Base-by-base conservation (phyloP, 2,797 vertebrate genomes). In the Ptychobarbus kaznakovi region DNA sequence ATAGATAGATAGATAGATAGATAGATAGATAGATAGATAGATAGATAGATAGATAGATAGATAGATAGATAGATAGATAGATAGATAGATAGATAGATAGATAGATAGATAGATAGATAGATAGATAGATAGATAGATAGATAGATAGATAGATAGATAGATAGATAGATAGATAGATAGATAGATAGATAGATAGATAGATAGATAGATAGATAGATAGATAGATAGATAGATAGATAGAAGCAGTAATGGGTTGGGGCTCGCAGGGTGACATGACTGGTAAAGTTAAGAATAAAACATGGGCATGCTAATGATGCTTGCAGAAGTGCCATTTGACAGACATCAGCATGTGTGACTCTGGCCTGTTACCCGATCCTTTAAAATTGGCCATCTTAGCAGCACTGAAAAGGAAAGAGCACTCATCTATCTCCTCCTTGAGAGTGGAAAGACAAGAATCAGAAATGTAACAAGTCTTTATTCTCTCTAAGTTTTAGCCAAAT, bases 261-360 rank as follows among this genome's bases (percentile, higher is more conserved):
- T 84, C 80, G 58, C 42, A 68, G 82, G 68, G 86, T 84, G 88
- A 89, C 89, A 58, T 83, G 90, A 92, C 91, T 90, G 89, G 87
- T 89, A 44, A 84, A 92, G 95, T 94, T 94, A 95, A 94, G 95
- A 94, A 90, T 95, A 94, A 94, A 94, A 94, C 92, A 44, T 87
- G 84, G 92, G 90, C 92, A 92, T 94, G 93, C 93, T 96, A 95
- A 96, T 94, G 94, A 96, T 96, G 96, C 92, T 94, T 95, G 95
- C 96, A 96, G 94, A 96, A 95, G 93, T 93, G 91, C 88, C 87
- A 90, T 96, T 97, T 99, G 98, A 99, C 92, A 91, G 98, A 99
- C 98, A 98, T 94, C 90, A 96, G 89, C 98, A 99, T 96, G 94
- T 99, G 98, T 90, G 87, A 84, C 86, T 66, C 87, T 89, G 87